Evolutionary conservation across 2,797 vertebrate species (phyloP).

Genomic region (Phrynocephalus guinanensis): DNA sequence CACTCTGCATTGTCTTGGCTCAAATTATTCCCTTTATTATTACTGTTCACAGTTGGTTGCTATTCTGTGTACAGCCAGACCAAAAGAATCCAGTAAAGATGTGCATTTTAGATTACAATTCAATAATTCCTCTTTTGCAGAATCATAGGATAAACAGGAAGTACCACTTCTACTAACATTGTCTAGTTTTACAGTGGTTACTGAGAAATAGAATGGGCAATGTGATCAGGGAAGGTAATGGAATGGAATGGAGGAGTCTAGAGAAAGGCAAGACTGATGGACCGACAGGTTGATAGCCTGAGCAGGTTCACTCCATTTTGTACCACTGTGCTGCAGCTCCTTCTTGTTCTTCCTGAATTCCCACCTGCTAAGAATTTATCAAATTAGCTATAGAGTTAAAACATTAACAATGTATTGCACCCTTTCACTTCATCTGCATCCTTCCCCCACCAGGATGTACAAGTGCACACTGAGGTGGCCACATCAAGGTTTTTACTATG

Average conservation of each 20-base stretch:
- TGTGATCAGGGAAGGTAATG: background rate
- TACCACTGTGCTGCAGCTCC: background rate
- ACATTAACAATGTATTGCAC: background rate
- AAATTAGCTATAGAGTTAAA: background rate
- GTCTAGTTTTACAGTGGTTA: no score
- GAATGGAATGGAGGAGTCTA: background rate
- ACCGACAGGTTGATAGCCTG: background rate
- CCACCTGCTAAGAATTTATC: background rate
- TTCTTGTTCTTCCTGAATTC: background rate
- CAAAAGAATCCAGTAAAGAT: no score
- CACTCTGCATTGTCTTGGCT: no score
- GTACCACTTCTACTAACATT: no score
- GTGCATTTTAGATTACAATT: no score
- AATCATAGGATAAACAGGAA: no score
- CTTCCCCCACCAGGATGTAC: background rate
- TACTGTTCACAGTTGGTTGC: no score
- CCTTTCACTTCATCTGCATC: background rate
- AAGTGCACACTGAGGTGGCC: background rate
- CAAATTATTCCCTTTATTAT: no score
- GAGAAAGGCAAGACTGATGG: background rate
- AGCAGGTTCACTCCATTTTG: background rate
- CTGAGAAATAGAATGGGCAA: background rate
- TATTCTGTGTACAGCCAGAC: no score
- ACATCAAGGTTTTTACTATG: background rate
- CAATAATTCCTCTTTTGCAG: no score